phyloP scores from a whole-genome alignment of 2,888 invertebrate species.

The Tineola bisselliella region DNA sequence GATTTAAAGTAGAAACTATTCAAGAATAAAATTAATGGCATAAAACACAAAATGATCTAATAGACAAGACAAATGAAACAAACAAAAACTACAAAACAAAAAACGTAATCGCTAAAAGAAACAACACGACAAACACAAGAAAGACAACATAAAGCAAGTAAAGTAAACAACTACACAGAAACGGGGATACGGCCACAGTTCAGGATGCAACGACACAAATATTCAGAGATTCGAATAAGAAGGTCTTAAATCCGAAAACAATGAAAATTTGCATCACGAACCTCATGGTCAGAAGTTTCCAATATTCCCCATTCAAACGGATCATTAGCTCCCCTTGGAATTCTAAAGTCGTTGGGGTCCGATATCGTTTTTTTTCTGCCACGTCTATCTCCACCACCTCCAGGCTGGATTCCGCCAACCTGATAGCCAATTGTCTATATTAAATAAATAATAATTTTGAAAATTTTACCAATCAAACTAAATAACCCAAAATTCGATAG shows the following conservation, averaged over 20 bases:
- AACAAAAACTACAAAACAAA: background rate
- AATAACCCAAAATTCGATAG: too few species aligned
- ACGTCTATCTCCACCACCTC: constrained; percentile 51
- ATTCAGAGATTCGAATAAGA: background rate
- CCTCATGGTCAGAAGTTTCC: constrained; percentile 41
- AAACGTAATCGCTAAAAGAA: background rate
- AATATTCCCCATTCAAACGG: constrained; percentile 36
- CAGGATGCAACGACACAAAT: constrained; percentile 19
- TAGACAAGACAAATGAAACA: constrained; percentile 10
- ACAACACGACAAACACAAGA: background rate
- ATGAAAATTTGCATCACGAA: constrained; percentile 18
- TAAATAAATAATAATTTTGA: background rate
- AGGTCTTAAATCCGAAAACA: constrained; percentile 9
- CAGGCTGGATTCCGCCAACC: constrained; percentile 63
- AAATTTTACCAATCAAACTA: background rate
- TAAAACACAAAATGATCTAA: constrained; percentile 18
- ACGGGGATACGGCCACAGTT: constrained; percentile 20
- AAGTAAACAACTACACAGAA: constrained; percentile 21
- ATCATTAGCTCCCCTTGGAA: constrained; percentile 30
- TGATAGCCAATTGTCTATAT: constrained; percentile 15
- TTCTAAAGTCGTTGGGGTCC: constrained; percentile 28
- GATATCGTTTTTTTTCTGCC: constrained; percentile 39
- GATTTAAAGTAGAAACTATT: background rate
- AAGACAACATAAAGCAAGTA: background rate
- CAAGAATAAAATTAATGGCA: background rate